Percentiles rank a stretch among this genome's conserved stretches.
These are phyloP conservation scores for Myotis myotis DNA, from an alignment of 2,797 vertebrate species.

Conservation along the genomic window DNA sequence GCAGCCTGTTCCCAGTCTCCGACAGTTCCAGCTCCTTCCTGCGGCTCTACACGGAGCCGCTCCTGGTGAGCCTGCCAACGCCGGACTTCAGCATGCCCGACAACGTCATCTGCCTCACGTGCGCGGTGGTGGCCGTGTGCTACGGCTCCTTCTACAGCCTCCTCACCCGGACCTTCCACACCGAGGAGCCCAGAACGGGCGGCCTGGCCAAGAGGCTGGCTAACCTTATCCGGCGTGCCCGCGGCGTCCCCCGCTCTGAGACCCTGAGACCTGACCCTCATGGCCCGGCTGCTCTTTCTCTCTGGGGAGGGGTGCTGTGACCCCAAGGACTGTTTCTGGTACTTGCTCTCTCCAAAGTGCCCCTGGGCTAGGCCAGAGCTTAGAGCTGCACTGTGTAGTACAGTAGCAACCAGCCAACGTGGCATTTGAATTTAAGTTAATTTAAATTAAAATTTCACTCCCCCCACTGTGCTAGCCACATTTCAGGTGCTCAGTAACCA, in stretches of 20 bases:
- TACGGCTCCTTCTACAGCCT: slow-evolving; percentile 98
- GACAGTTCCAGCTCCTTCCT: slow-evolving; percentile 95
- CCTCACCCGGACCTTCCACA: slow-evolving; percentile 95
- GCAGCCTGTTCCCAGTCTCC: slow-evolving; percentile 92
- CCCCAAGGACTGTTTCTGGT: neutral
- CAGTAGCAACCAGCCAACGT: neutral
- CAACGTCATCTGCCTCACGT: slow-evolving; percentile 98
- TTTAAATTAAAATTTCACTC: neutral
- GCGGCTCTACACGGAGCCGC: slow-evolving; percentile 94
- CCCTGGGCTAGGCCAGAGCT: neutral
- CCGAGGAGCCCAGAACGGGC: slow-evolving; percentile 91
- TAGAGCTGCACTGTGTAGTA: neutral
- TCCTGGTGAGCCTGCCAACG: slow-evolving; percentile 96
- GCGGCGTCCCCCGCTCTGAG: slow-evolving; percentile 91
- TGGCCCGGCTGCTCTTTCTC: neutral
- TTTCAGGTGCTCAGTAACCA: neutral
- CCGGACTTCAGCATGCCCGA: slow-evolving; percentile 99
- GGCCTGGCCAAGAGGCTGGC: slow-evolving; percentile 93
- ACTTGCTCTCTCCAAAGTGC: neutral
- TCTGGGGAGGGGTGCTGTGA: neutral
- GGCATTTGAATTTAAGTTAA: neutral
- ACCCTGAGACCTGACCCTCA: slow-evolving; percentile 82
- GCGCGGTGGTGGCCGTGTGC: slow-evolving; percentile 97
- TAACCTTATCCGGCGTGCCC: slow-evolving; percentile 92
- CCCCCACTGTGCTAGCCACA: neutral